Conservation (phyloP, 2,113 vertebrate species). For the Corvus moneduloides region DNA sequence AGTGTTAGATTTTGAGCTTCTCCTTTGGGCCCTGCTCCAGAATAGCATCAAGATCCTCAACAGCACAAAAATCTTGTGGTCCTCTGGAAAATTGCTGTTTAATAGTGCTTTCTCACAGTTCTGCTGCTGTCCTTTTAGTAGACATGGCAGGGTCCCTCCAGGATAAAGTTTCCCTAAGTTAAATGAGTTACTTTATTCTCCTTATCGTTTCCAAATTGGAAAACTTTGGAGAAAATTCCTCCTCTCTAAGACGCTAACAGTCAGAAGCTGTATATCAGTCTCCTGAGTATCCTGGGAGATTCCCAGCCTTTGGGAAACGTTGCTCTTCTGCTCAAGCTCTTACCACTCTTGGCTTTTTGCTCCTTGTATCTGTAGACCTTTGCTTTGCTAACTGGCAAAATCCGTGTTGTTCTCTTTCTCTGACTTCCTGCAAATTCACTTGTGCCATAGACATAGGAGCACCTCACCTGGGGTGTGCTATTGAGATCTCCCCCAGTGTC, state of each 20-base stretch:
- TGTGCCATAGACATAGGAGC: not conserved
- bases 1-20: not conserved
- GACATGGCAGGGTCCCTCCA: not conserved
- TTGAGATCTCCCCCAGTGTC: not conserved
- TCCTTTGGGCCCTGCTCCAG: not conserved
- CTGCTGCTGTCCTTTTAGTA: not conserved
- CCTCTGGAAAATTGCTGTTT: not conserved
- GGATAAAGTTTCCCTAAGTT: not conserved
- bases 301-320: not conserved
- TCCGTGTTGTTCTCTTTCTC: not conserved
- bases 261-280: not conserved
- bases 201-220: not conserved
- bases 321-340: not conserved
- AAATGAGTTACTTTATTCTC: not conserved
- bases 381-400: not conserved
- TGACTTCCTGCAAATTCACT: not conserved
- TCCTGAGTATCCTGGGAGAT: not conserved
- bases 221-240: not conserved
- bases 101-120: not conserved
- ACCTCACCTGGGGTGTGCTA: not conserved
- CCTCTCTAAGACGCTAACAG: not conserved
- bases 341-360: not conserved
- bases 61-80: not conserved
- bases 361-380: not conserved
- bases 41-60: not conserved